Evolutionary conservation across 2,888 invertebrate species (phyloP).

Genomic region (Antitype chi): DNA sequence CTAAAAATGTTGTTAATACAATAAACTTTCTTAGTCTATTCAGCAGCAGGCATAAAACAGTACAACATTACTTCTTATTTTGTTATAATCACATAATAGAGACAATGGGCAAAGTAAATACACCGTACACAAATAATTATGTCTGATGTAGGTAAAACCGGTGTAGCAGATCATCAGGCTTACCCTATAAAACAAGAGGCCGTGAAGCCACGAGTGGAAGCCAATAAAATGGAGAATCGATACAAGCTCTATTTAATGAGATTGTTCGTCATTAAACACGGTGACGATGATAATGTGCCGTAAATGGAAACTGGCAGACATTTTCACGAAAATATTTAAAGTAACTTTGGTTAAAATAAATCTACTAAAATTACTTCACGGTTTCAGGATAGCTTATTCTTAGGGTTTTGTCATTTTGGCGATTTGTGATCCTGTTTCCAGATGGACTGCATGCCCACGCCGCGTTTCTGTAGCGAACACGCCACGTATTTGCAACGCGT

Average conservation of each 20-base stretch:
- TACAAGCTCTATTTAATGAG: slow-evolving; percentile 39
- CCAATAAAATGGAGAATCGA: slow-evolving; percentile 51
- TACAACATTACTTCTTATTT: too few relatives aligned
- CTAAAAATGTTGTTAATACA: too few relatives aligned
- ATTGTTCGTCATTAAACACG: slow-evolving; percentile 33
- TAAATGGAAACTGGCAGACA: not conserved
- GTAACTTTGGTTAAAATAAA: not conserved
- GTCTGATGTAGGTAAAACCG: not conserved
- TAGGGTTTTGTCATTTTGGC: not conserved
- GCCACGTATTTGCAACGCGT: too few relatives aligned
- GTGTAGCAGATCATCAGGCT: not conserved
- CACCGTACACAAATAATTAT: not conserved
- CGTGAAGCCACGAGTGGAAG: slow-evolving; percentile 22
- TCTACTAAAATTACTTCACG: too few relatives aligned
- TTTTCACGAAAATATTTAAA: not conserved
- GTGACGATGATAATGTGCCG: slow-evolving; percentile 12
- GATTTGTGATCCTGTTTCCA: not conserved
- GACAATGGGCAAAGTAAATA: too few relatives aligned
- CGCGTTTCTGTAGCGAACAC: too few relatives aligned
- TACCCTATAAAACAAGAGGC: slow-evolving; percentile 17
- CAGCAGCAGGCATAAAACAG: too few relatives aligned
- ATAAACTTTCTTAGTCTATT: too few relatives aligned
- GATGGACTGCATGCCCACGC: not conserved
- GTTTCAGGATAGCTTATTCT: not conserved
- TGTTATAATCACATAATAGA: too few relatives aligned